Conservation (phyloP, 2,113 vertebrate genomes). For the Furnarius figulus region DNA sequence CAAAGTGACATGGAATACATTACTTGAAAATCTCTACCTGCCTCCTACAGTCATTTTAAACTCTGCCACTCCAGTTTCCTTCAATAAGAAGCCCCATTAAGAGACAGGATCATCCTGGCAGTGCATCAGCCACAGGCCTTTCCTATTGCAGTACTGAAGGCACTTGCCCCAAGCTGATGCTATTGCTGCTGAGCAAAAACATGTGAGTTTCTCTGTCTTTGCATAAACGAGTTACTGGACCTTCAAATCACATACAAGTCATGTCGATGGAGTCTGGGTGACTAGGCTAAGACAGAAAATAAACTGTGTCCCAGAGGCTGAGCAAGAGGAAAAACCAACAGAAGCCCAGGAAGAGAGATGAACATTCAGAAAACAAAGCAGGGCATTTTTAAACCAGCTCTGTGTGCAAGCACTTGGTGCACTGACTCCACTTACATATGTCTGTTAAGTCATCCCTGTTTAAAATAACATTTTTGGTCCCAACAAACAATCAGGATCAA, state of each 20-base stretch:
- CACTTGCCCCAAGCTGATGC: neutral
- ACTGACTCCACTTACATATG: neutral
- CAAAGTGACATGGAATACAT: neutral
- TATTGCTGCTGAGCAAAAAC: neutral
- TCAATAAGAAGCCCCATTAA: neutral
- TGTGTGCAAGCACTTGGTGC: neutral
- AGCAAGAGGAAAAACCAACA: neutral
- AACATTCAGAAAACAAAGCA: neutral
- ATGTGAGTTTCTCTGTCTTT: neutral
- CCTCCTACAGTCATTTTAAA: neutral
- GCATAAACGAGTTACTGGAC: neutral
- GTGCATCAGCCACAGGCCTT: neutral
- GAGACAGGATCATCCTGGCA: fast-evolving
- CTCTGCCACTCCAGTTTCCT: neutral
- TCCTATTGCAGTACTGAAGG: fast-evolving
- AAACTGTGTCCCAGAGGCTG: neutral
- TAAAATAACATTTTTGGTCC: neutral
- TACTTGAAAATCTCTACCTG: neutral
- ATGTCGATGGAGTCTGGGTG: neutral
- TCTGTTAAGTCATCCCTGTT: neutral
- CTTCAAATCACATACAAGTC: neutral
- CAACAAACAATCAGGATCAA: neutral
- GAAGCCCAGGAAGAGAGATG: neutral
- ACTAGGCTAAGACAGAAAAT: neutral
- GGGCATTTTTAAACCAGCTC: neutral